phyloP scores from a whole-genome alignment of 2,797 vertebrate species.

The Tamandua tetradactyla region DNA sequence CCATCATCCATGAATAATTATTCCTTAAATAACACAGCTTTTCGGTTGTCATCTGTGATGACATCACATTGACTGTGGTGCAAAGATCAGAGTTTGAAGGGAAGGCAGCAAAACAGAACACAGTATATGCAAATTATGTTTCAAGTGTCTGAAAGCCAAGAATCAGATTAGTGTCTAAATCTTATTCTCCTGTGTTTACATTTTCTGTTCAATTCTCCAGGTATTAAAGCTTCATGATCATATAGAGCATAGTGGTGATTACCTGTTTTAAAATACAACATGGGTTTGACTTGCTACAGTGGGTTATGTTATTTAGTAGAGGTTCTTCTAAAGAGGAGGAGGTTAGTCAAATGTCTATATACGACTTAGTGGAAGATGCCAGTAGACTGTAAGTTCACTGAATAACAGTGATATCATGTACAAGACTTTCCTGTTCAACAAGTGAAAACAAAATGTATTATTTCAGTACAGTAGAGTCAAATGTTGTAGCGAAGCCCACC shows the following conservation, averaged over 20 bases:
- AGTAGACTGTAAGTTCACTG: background rate
- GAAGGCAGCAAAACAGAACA: background rate
- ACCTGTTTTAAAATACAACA: background rate
- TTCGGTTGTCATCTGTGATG: background rate
- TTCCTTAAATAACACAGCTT: background rate
- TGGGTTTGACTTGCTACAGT: background rate
- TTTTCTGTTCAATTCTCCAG: background rate
- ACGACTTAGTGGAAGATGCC: background rate
- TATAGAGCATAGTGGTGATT: background rate
- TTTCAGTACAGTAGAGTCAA: conserved; percentile 20
- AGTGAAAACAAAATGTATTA: conserved; percentile 54
- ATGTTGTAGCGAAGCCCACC: background rate
- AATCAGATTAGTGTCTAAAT: background rate
- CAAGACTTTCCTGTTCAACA: conserved; percentile 43
- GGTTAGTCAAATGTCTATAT: conserved; percentile 48
- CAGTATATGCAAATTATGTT: background rate
- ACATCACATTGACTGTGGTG: background rate
- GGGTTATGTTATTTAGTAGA: conserved; percentile 15
- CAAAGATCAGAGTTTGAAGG: conserved; percentile 9
- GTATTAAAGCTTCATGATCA: conserved; percentile 1
- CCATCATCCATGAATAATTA: too few relatives aligned
- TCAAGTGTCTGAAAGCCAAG: background rate
- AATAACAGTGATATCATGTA: background rate
- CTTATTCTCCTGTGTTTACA: background rate
- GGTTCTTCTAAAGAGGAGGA: conserved; percentile 9